Evolutionary conservation across 2,113 vertebrate genomes (phyloP), one percentile per base, ranked within the genome.

Genomic region (Nipponia nippon): DNA sequence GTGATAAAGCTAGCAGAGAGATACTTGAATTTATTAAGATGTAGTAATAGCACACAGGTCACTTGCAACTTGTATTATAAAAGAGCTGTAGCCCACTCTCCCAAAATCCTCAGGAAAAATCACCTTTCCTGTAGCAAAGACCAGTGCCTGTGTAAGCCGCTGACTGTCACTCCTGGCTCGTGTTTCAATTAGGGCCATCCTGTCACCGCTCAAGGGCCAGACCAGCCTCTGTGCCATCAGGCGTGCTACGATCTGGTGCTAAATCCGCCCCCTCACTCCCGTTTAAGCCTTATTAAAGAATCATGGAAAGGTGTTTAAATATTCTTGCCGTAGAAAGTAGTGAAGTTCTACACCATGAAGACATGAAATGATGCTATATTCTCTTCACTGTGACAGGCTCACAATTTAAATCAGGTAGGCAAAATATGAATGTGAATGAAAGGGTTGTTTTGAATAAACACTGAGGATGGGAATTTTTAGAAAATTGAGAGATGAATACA

Each of bases 101-200:
- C 32, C 66, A 65, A 76, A 89, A 82, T 62, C 56, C 75, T 90
- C 40, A 65, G 36, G 62, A 25, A 67, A 84, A 59, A 26, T 17
- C 0, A 16, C 19, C 29, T 76, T 72, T 52, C 19, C 6, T 52
- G 20, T 25, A 55, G 61, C 7, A 40, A 87, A 85, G 32, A 73
- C 12, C 38, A 50, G 36, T 14, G 21, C 7, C 4, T 8, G 22
- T 42, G 32, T 3, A 7, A 77, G 34, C 23, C 0, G 0, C 17
- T 8, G 66, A 70, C 38, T 75, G 29, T n/a, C 52, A 21, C 46
- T 83, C 20, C 49, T 34, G n/a, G 12, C 44, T 81, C 0, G 0
- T 29, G 44, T 52, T 79, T 58, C 65, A 55, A 1, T 18, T 47
- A 42, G 55, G 32, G 46, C 59, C 46, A 34, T 19, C 30, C n/a